Conservation (phyloP, 1,140 invertebrate species). For the Muscidifurax raptorellus region DNA sequence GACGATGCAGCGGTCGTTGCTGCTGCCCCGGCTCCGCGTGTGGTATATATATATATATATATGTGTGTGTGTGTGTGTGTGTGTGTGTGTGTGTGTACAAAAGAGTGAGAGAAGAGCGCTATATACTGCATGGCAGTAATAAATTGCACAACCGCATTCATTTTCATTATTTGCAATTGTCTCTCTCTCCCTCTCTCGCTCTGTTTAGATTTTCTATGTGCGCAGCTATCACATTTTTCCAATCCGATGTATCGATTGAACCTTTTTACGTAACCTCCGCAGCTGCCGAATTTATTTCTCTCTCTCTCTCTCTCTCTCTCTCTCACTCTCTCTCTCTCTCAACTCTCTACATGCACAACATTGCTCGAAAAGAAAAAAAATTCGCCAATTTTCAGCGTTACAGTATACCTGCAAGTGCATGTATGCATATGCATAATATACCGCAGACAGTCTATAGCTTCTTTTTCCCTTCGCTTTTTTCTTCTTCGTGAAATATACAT, state of each 20-base stretch:
- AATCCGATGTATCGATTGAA: background rate
- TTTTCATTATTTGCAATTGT: background rate
- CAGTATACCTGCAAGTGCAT: no score
- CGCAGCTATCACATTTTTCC: background rate
- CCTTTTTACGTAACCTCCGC: background rate
- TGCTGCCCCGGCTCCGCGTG: background rate
- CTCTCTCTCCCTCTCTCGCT: background rate
- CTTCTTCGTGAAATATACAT: background rate
- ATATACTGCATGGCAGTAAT: background rate
- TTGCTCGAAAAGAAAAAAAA: no score
- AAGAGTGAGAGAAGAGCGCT: background rate
- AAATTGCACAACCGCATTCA: background rate
- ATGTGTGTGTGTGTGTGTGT: no score
- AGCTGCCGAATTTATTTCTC: background rate
- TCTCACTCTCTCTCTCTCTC: background rate
- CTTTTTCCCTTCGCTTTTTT: background rate
- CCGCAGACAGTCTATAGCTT: background rate
- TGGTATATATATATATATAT: background rate
- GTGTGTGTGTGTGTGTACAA: no score
- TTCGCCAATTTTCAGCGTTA: no score
- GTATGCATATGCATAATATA: no score
- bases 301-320: slow-evolving; percentile 2
- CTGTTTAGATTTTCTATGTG: background rate
- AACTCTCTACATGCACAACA: no score
- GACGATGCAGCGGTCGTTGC: background rate